A percentile compares a stretch with the other conserved stretches of the same genome.
Evolutionary conservation across 2,888 invertebrate species (phyloP).

Genomic region (Heliconius cydno): DNA sequence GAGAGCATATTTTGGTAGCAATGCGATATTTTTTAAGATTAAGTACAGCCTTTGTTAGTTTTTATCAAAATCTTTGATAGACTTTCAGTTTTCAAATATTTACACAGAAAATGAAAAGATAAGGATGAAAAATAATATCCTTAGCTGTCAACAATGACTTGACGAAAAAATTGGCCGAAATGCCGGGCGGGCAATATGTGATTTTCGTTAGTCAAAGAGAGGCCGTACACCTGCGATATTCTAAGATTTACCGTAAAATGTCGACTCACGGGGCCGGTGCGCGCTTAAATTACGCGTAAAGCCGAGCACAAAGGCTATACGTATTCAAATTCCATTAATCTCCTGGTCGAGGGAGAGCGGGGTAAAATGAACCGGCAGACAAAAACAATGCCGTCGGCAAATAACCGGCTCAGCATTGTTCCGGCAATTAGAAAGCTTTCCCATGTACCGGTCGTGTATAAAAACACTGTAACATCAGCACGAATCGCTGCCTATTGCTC

Average conservation of each 20-base stretch:
- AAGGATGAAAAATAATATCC: conserved; percentile 56
- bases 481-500: conserved; percentile 83
- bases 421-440: conserved; percentile 84
- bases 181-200: conserved; percentile 57
- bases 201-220: conserved; percentile 63
- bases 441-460: conserved; percentile 83
- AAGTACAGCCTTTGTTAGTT: conserved; percentile 27
- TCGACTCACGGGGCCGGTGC: conserved; percentile 78
- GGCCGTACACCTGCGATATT: conserved; percentile 68
- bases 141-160: conserved; percentile 59
- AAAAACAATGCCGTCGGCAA: conserved; percentile 83
- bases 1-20: conserved; percentile 42
- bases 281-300: conserved; percentile 83
- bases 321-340: conserved; percentile 84
- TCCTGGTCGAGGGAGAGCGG: conserved; percentile 77
- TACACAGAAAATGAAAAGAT: conserved; percentile 54
- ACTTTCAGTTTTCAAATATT: conserved; percentile 43
- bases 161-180: conserved; percentile 52
- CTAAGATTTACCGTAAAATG: conserved; percentile 74
- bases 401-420: conserved; percentile 84
- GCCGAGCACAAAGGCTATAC: conserved; percentile 82
- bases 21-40: conserved; percentile 26
- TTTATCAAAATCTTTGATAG: conserved; percentile 26
- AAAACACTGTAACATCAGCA: conserved; percentile 83
- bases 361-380: conserved; percentile 83